Conservation (phyloP, 2,113 vertebrate species). For the Perca fluviatilis region DNA sequence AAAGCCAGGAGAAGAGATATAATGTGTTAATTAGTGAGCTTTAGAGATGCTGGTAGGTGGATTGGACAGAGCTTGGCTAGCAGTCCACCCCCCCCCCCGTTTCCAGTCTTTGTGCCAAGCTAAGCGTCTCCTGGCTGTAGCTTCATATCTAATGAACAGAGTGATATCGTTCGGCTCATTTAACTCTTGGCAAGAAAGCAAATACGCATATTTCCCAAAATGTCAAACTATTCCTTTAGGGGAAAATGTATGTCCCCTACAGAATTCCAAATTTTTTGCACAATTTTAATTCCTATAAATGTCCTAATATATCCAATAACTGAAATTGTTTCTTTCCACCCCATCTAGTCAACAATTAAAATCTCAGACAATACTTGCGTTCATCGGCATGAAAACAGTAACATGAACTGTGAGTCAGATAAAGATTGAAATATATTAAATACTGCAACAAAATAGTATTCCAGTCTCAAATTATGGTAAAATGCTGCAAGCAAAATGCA, state of each 20-base stretch:
- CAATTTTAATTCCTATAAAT: neutral
- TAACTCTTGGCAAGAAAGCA: neutral
- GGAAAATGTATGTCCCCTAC: neutral
- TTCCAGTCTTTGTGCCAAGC: conserved; percentile 3
- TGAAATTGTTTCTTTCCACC: neutral
- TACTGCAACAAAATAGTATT: neutral
- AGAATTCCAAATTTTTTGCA: neutral
- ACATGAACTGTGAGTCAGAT: neutral
- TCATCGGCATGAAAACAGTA: neutral
- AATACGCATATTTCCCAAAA: neutral
- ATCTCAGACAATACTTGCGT: neutral
- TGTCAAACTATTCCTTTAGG: neutral
- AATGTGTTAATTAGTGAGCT: neutral
- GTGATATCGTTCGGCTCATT: neutral
- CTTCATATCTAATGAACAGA: neutral
- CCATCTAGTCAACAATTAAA: neutral
- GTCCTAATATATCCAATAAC: neutral
- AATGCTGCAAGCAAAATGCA: neutral
- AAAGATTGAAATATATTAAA: neutral
- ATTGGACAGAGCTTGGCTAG: neutral
- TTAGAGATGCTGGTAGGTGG: neutral
- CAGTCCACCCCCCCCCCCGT: neutral
- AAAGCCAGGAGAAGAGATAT: neutral
- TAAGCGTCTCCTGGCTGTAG: neutral
- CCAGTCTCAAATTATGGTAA: neutral